A percentile compares a stretch with the other conserved stretches of the same genome.
Evolutionary conservation across 2,888 invertebrate species (phyloP).

Genomic region (Sarcophaga variegata): DNA sequence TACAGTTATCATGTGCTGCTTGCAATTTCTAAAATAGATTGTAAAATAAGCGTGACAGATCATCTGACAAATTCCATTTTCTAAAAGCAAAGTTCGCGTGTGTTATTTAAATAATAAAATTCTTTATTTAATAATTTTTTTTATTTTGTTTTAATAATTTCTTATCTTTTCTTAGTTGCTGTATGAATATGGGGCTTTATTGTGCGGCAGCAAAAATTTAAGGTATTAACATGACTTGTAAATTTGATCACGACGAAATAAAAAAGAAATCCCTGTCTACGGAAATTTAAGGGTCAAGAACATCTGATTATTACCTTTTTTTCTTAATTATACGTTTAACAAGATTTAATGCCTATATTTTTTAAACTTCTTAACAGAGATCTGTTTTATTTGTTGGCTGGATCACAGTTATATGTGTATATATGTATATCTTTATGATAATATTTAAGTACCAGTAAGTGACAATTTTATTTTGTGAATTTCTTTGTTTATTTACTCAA

Average conservation of each 20-base stretch:
- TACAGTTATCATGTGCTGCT: not conserved
- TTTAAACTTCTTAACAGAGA: not conserved
- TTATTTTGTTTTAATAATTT: not conserved
- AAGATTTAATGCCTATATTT: not conserved
- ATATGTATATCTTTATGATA: not conserved
- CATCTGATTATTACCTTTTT: not conserved
- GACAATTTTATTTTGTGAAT: not conserved
- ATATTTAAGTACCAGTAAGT: not conserved
- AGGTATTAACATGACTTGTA: not conserved
- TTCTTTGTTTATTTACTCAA: not conserved
- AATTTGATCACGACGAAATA: not conserved
- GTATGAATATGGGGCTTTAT: not conserved
- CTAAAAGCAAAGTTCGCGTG: not conserved
- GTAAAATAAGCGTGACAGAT: not conserved
- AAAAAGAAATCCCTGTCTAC: not conserved
- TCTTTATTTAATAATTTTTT: not conserved
- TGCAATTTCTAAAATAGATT: not conserved
- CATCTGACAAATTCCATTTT: not conserved
- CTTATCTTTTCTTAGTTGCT: constrained; percentile 4
- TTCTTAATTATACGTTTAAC: constrained; percentile 2
- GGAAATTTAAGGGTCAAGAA: constrained; percentile 4
- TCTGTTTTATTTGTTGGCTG: not conserved
- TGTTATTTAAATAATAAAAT: constrained; percentile 6
- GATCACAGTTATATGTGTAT: not conserved
- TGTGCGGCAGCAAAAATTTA: not conserved